Percentiles rank a stretch among this genome's conserved stretches.
Conservation (phyloP, 2,888 invertebrate genomes). For the Ophion obscuratus region DNA sequence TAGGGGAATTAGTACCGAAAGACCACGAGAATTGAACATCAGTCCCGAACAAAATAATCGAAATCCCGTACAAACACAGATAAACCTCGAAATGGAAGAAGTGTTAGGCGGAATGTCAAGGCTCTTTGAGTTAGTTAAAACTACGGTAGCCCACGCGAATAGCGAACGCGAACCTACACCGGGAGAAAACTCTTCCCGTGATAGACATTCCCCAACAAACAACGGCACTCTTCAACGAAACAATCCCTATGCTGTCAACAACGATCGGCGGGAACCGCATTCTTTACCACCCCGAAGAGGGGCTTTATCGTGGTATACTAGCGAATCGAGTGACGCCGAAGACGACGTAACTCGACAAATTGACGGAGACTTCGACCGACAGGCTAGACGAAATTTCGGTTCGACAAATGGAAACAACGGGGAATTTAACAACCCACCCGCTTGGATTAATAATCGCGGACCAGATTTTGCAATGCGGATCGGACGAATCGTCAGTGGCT, state of each 20-base stretch:
- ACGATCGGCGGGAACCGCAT: neutral
- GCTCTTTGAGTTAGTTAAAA: too few relatives aligned
- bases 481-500: slow-evolving; percentile 24
- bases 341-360: neutral
- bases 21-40: too few relatives aligned
- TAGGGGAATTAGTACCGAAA: too few relatives aligned
- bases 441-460: neutral
- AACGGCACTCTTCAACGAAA: too few relatives aligned
- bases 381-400: neutral
- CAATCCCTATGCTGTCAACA: too few relatives aligned
- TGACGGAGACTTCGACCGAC: neutral
- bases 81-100: too few relatives aligned
- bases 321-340: neutral
- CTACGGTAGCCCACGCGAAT: too few relatives aligned
- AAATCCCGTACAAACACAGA: too few relatives aligned
- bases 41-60: too few relatives aligned
- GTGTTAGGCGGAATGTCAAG: too few relatives aligned
- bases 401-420: neutral
- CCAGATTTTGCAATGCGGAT: slow-evolving; percentile 20
- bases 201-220: neutral
- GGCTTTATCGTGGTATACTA: neutral
- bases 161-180: too few relatives aligned
- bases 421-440: neutral
- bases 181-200: too few relatives aligned
- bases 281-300: neutral